Base-by-base conservation (phyloP, 2,888 invertebrate species). In the Archips xylosteana region DNA sequence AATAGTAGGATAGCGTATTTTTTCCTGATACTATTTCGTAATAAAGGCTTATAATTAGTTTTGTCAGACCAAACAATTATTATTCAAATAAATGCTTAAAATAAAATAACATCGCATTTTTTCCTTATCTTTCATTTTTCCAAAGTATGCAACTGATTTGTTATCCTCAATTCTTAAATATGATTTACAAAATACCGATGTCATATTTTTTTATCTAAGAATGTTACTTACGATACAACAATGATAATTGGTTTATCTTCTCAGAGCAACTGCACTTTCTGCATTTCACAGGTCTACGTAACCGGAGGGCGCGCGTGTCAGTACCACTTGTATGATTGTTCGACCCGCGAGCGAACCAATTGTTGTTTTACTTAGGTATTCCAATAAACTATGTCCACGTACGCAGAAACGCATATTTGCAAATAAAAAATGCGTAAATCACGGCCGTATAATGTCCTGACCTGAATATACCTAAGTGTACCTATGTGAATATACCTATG, bases 241-340 rank as follows among this genome's bases (percentile, higher is more conserved):
- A n/a, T 23, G 10, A 13, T 47, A 42, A 54, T 61, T 54, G 39
- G 39, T 49, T 47, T 13, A 47, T 10, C 5, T 4, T n/a, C 4
- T n/a, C 49, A 62, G 51, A 12, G 2, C 42, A 39, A 65, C 64
- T 54, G 32, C 32, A 64, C 73, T 6, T 15, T 65, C 74, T 74
- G 51, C 59, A 32, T 15, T 54, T 10, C 9, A 5, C n/a, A 36
- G n/a, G 10, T 49, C 65, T 70, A 49, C 36, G 74, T 74, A 77
- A 82, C 85, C 85, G 80, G 82, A 83, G 85, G 85, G 85, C 83
- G 80, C 84, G 84, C 87, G 85, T 87, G 88, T 79, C 77, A 65
- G 72, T 69, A 75, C 78, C 77, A 78, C 79, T 77, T 76, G 77
- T 79, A 80, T 83, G 83, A 83, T 79, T 83, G 78, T 73, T 51